phyloP scores from a whole-genome alignment of 2,113 vertebrate genomes.

The Tringa solitaria region DNA sequence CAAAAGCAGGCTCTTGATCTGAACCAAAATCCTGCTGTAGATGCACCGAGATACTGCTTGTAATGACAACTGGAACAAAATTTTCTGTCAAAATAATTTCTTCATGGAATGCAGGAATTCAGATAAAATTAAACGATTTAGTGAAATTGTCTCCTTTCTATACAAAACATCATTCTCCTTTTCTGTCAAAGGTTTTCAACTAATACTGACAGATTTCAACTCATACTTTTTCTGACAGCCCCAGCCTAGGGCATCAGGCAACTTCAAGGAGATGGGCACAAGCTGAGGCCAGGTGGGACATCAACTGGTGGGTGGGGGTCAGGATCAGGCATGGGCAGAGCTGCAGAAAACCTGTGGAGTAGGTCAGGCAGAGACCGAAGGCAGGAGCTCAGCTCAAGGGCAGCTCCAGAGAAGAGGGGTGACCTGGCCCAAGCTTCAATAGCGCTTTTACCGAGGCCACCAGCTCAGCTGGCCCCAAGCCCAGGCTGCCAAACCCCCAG shows the following conservation, averaged over 20 bases:
- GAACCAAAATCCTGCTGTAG: background rate
- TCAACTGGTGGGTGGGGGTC: rapidly evolving
- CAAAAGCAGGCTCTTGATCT: background rate
- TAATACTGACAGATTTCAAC: background rate
- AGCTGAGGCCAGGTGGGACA: background rate
- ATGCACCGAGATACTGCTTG: background rate
- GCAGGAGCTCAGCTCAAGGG: background rate
- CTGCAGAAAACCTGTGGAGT: background rate
- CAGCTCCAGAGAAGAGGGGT: background rate
- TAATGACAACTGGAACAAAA: background rate
- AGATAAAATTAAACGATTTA: background rate
- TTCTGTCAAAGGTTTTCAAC: background rate
- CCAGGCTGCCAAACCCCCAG: background rate
- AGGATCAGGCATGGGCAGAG: too few species aligned
- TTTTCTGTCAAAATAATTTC: background rate
- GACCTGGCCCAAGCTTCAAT: background rate
- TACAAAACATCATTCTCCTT: background rate
- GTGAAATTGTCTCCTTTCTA: background rate
- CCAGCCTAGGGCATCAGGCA: background rate
- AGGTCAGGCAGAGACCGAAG: background rate
- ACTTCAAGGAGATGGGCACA: background rate
- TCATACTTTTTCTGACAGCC: background rate
- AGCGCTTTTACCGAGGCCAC: background rate
- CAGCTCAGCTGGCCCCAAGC: background rate
- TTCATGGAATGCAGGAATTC: background rate